Percentiles rank a stretch among this genome's conserved stretches.
Conservation (phyloP, 2,797 vertebrate species). For the Cyclura pinguis region DNA sequence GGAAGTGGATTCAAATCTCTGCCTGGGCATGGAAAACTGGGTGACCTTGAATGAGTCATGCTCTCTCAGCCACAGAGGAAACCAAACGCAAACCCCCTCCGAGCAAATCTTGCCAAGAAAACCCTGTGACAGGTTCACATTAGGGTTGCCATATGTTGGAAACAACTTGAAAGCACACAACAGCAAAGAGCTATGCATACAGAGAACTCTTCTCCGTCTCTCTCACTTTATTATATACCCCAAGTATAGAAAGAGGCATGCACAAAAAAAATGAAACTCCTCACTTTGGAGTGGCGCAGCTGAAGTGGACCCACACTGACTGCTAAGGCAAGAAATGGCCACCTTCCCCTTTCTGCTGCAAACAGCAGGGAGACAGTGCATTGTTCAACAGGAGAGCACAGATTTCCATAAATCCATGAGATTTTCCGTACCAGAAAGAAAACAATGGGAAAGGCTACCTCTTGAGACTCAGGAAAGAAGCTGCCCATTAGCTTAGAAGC, state of each 20-base stretch:
- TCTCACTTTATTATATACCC: background rate
- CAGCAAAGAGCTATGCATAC: background rate
- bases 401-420: background rate
- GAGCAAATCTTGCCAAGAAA: too few relatives aligned
- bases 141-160: too few relatives aligned
- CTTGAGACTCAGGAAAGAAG: background rate
- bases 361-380: background rate
- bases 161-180: too few relatives aligned
- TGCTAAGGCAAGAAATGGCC: background rate
- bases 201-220: background rate
- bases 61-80: too few relatives aligned
- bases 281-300: background rate
- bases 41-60: too few relatives aligned
- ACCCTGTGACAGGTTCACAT: too few relatives aligned
- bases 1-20: too few relatives aligned
- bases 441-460: background rate
- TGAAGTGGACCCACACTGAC: background rate
- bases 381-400: background rate
- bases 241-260: background rate
- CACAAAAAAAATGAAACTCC: too few relatives aligned
- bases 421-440: background rate
- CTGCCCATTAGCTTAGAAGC: background rate
- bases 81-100: too few relatives aligned
- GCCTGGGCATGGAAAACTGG: too few relatives aligned
- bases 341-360: background rate